Conservation (phyloP, 2,888 invertebrate genomes). For the Drosophila crucigera region DNA sequence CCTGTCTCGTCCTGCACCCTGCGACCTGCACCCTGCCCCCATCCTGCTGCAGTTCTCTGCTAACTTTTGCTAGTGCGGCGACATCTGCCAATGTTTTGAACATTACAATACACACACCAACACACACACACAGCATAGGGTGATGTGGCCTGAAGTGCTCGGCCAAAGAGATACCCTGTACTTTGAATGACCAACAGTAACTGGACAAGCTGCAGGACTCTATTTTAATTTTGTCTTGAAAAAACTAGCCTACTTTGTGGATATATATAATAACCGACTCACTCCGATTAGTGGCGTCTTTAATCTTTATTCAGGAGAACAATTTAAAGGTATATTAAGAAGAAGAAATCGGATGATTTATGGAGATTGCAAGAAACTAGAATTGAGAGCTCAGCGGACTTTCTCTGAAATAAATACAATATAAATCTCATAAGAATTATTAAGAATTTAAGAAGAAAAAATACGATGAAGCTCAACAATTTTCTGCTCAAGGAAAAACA, state of each 20-base stretch:
- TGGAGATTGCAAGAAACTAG: not conserved
- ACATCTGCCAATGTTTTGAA: slow-evolving; percentile 79
- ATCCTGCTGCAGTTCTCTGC: slow-evolving; percentile 25
- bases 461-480: not conserved
- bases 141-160: not conserved
- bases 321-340: not conserved
- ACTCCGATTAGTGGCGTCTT: not conserved
- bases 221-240: not conserved
- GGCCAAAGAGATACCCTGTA: not conserved
- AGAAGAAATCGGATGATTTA: not conserved
- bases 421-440: not conserved
- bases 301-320: too few relatives aligned
- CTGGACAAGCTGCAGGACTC: not conserved
- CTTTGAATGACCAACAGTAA: not conserved
- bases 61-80: slow-evolving; percentile 77
- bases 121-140: not conserved
- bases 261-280: not conserved
- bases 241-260: not conserved
- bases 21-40: not conserved
- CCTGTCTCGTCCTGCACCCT: not conserved
- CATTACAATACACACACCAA: slow-evolving; percentile 68
- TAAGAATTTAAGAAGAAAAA: not conserved
- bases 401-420: not conserved
- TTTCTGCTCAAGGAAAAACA: not conserved
- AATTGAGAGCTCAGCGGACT: not conserved